Conservation (phyloP, 2,113 vertebrate species). For the Stercorarius parasiticus region DNA sequence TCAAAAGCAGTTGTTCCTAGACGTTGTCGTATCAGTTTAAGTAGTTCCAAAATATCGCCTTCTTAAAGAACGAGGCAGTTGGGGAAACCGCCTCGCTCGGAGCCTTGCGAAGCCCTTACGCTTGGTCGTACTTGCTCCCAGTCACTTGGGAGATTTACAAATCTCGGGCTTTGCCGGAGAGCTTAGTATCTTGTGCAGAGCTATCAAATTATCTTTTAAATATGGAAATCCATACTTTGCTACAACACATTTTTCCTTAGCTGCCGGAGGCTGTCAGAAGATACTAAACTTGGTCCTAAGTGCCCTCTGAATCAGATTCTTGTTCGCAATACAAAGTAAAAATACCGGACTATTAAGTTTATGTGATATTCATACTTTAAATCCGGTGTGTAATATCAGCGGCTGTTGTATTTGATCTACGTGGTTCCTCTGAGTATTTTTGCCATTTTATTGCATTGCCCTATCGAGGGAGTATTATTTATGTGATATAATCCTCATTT, state of each 20-base stretch:
- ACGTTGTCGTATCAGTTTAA: background rate
- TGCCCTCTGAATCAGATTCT: background rate
- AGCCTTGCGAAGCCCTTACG: background rate
- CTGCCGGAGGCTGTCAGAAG: background rate
- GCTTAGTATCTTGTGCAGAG: background rate
- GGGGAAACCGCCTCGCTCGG: background rate
- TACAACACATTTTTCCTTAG: background rate
- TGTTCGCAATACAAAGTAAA: background rate
- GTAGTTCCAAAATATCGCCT: background rate
- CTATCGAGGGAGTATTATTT: constrained; percentile 49
- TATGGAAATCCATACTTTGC: background rate
- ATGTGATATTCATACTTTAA: background rate
- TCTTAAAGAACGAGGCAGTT: background rate
- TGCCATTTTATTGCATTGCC: constrained; percentile 15
- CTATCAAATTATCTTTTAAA: background rate
- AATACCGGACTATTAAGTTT: background rate
- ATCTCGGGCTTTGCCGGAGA: background rate
- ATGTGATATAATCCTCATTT: constrained; percentile 49
- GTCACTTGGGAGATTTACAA: background rate
- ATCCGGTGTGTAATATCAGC: background rate
- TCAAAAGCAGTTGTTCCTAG: background rate
- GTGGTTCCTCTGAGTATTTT: background rate
- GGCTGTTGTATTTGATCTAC: background rate
- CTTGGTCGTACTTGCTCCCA: background rate
- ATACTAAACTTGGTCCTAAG: background rate